These are phyloP conservation scores for Puffinus mauretanicus DNA, from an alignment of 2,113 vertebrate species.

Conservation along the genomic window DNA sequence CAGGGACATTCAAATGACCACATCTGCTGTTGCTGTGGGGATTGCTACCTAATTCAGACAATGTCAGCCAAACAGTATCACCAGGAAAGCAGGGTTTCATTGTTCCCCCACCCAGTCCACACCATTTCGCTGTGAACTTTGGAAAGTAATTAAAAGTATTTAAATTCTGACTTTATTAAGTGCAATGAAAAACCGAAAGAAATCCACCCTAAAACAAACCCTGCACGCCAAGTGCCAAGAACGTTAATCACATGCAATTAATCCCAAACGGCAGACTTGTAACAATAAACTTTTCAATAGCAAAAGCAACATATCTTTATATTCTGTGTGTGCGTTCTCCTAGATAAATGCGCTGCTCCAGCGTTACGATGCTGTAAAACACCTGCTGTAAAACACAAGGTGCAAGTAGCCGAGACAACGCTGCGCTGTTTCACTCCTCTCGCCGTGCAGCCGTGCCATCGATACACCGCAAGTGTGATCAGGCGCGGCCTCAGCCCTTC, in stretches of 20 bases:
- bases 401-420: neutral
- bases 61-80: neutral
- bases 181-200: neutral
- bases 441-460: neutral
- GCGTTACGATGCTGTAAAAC: neutral
- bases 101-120: neutral
- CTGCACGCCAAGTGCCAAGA: neutral
- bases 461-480: neutral
- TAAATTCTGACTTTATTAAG: neutral
- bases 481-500: neutral
- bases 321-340: accelerated
- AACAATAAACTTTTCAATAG: accelerated
- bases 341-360: accelerated
- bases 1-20: neutral
- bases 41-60: neutral
- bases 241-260: neutral
- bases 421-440: accelerated
- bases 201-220: neutral
- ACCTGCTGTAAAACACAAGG: neutral
- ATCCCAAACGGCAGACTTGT: neutral
- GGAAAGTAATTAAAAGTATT: neutral
- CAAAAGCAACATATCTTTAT: accelerated
- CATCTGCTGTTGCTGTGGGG: accelerated
- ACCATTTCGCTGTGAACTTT: neutral
- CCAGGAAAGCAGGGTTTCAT: neutral